Base-by-base conservation (phyloP, 2,113 vertebrate species). In the Archocentrus centrarchus region DNA sequence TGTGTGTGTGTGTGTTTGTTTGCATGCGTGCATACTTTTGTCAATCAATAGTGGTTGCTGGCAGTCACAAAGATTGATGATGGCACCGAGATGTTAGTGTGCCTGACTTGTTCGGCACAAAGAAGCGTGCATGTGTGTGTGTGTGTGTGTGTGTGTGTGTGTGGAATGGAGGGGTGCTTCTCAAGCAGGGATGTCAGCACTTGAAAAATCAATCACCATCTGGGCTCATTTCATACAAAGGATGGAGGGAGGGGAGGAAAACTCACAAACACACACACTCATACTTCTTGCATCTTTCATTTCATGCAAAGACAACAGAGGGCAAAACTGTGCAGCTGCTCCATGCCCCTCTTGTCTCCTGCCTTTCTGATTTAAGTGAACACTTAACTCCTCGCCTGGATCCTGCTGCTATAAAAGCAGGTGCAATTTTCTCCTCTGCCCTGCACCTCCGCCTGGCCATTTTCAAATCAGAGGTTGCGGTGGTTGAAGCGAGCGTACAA, bases 181-280 rank as follows among this genome's bases (percentile, higher is more conserved):
- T 97, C 97, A 96, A 97, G 97, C 98, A 97, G 97, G 97, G 97
- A 97, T 98, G 98, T 98, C 98, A 97, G 97, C 97, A 97, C 97
- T 98, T 97, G 97, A 97, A 97, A 98, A 99, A 98, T 97, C 97
- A 98, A 97, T 99, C 97, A 97, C 98, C 98, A 98, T 99, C 98
- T 99, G 98, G 97, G 97, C 97, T 97, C 96, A 95, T 96, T 97
- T 97, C 97, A 96, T 96, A 96, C 96, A 95, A 97, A 95, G 96
- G 96, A 97, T 90, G 89, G 96, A 97, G 97, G 97, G 97, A 97
- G 95, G 96, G 91, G 88, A 87, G 86, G 82, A 83, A 59, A 96
- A 90, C 84, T 81, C 88, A 87, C 75, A 87, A 53, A 85, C 50
- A 81, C 14, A 79, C 79, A 75, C 79, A 79, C 75, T 87, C 68